Base-by-base conservation (phyloP, 2,888 invertebrate species). In the Spodoptera picta region DNA sequence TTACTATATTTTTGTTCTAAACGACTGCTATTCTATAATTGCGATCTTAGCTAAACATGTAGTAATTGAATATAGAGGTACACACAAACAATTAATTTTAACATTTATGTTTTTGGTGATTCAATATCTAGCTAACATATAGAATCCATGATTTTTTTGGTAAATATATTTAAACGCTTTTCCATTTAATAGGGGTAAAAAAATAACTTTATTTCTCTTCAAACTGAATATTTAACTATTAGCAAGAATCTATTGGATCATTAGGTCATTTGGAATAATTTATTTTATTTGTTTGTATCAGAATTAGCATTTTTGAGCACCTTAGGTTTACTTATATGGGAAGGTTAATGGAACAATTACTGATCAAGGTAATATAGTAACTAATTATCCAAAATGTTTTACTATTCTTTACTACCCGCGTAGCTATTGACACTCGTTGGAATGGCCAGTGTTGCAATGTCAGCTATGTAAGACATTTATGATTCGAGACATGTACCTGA, bases 21-120 rank as follows among this genome's bases (percentile, higher is more conserved):
- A 43, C 45, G 45, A 50, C 12, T 23, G 57, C 36, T 57, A 67
- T 47, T 6, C 23, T 64, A 69, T 27, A 47, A 10, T 63, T 50
- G 46, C 50, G 53, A 50, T 41, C 27, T 46, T 43, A 50, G 9
- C 10, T 57, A 53, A 24, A 53, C 27, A 64, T 31, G 14, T 62
- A 50, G 14, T 27, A 44, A 43, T 11, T 50, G 53, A 50, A 23
- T 14, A 31, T 42, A 62, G 11, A 12, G 56, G 23, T 46, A 42
- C 51, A 52, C 44, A 47, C 42, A 36, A 51, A 31, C 9, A 49
- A 53, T 43, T 19, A 52, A 52, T 7, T 23, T 6, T 23, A 46
- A 9, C 19, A 23, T 24, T 47, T 24, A 12, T 47, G 24, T 12
- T 27, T 19, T 48, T 31, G 31, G 6, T 6, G 31, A 31, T 31